A percentile compares a stretch with the other conserved stretches of the same genome.
These are phyloP conservation scores for Gymnobelideus leadbeateri DNA, from an alignment of 2,113 vertebrate species.

Conservation along the genomic window DNA sequence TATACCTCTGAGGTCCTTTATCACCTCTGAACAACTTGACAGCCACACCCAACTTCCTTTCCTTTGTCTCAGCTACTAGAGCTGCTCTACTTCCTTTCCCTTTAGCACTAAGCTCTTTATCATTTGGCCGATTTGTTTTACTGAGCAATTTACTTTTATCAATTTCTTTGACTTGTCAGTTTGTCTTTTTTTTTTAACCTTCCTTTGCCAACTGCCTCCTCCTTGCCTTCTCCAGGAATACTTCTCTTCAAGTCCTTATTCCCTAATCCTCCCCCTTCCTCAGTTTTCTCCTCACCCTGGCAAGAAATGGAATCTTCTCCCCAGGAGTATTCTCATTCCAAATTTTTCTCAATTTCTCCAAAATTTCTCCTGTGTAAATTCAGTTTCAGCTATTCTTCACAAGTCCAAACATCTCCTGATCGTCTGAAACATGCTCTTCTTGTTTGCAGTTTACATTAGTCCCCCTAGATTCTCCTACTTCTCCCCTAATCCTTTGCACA, in stretches of 20 bases:
- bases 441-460: neutral
- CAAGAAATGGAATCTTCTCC: neutral
- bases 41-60: constrained; percentile 8
- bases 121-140: neutral
- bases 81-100: neutral
- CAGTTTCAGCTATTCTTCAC: neutral
- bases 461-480: neutral
- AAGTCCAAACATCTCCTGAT: neutral
- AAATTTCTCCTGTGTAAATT: neutral
- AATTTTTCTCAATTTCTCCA: neutral
- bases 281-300: neutral
- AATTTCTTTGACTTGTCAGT: neutral
- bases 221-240: neutral
- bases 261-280: neutral
- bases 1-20: neutral
- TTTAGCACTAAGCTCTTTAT: neutral
- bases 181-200: neutral
- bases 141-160: neutral
- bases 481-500: neutral
- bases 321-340: neutral
- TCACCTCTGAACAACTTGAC: neutral
- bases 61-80: neutral
- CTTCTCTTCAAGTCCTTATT: neutral
- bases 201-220: neutral
- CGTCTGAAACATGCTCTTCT: neutral